Evolutionary conservation across 2,888 invertebrate genomes (phyloP).

Genomic region (Artemia sinica): DNA sequence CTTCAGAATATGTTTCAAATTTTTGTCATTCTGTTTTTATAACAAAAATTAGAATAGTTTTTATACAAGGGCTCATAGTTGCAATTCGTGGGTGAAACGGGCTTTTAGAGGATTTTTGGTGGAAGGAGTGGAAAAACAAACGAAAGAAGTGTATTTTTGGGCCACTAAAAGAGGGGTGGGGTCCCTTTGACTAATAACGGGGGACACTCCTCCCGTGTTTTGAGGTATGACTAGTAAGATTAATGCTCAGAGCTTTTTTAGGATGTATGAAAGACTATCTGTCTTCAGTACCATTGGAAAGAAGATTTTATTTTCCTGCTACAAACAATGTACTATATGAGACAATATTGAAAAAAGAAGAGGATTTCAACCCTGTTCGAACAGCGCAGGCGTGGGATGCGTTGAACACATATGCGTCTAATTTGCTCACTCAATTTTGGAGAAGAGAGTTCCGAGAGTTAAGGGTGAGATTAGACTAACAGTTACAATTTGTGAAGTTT

Average conservation of each 20-base stretch:
- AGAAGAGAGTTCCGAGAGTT: slow-evolving; percentile 63
- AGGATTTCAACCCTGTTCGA: slow-evolving; percentile 60
- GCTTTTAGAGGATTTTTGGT: no score
- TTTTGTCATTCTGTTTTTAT: no score
- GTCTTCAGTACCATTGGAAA: slow-evolving; percentile 54
- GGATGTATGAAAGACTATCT: slow-evolving; percentile 60
- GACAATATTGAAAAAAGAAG: slow-evolving; percentile 45
- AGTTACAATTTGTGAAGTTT: background rate
- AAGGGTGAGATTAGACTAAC: slow-evolving; percentile 40
- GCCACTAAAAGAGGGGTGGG: no score
- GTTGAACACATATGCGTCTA: slow-evolving; percentile 65
- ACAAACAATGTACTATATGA: slow-evolving; percentile 55
- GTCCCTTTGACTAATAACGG: no score
- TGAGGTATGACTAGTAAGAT: background rate
- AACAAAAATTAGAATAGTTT: no score
- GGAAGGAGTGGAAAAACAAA: no score
- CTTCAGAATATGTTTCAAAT: no score
- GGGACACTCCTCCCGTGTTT: background rate
- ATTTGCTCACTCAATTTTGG: slow-evolving; percentile 72
- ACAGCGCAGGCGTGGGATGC: slow-evolving; percentile 68
- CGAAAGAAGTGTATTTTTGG: no score
- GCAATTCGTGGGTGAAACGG: no score
- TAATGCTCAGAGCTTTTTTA: slow-evolving; percentile 29
- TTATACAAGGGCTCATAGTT: no score
- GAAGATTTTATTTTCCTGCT: slow-evolving; percentile 57